These are phyloP conservation scores for Cyanoramphus novaezelandiae DNA, from an alignment of 2,113 vertebrate genomes.

Conservation along the genomic window DNA sequence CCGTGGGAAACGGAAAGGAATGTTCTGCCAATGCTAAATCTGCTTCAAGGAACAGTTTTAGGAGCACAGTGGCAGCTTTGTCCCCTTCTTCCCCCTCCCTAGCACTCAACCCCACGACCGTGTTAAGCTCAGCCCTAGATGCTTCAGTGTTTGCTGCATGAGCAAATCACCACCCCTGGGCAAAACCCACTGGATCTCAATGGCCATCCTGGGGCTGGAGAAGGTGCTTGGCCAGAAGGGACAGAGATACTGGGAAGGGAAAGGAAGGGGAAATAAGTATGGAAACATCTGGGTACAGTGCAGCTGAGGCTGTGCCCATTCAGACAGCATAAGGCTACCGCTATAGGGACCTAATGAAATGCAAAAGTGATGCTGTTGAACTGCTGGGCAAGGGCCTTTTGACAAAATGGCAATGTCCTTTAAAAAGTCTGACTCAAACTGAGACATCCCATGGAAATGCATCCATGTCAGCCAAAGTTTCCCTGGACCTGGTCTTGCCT, in stretches of 20 bases:
- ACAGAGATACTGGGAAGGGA: neutral
- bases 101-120: neutral
- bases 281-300: neutral
- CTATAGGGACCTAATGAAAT: neutral
- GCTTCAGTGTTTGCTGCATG: neutral
- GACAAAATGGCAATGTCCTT: neutral
- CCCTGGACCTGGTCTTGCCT: neutral
- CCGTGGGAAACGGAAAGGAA: neutral
- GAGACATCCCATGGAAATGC: neutral
- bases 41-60: neutral
- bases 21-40: neutral
- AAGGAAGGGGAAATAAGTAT: neutral
- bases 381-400: neutral
- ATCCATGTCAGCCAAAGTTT: neutral
- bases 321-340: neutral
- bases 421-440: neutral
- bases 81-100: neutral
- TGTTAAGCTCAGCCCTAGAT: neutral
- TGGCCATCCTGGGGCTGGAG: neutral
- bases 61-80: neutral
- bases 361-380: neutral
- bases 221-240: neutral
- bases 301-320: neutral
- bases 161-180: neutral
- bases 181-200: neutral